A percentile compares a stretch with the other conserved stretches of the same genome.
phyloP scores from a whole-genome alignment of 2,797 vertebrate genomes.

The Fistularia commersonii region DNA sequence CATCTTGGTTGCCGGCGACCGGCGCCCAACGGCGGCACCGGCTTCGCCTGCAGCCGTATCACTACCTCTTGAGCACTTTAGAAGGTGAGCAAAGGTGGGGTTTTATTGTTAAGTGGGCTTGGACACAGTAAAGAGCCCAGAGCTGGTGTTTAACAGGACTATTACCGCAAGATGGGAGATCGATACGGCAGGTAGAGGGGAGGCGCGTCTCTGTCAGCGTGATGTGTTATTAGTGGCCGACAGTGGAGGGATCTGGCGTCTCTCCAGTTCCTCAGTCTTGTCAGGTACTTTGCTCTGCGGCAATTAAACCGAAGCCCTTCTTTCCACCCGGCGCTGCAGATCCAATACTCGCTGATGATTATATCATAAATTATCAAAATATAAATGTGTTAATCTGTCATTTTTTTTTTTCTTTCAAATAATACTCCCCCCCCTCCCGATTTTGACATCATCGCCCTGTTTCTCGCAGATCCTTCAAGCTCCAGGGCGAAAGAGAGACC shows the following conservation, averaged over 20 bases:
- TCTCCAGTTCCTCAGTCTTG: constrained; percentile 61
- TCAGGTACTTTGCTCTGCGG: constrained; percentile 62
- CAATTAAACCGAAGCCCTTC: constrained; percentile 66
- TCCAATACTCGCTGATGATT: constrained; percentile 54
- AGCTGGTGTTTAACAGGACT: constrained; percentile 84
- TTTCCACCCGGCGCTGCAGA: constrained; percentile 31
- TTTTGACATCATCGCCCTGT: neutral
- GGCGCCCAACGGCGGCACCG: neutral
- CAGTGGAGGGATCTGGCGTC: constrained; percentile 68
- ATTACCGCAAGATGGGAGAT: constrained; percentile 84
- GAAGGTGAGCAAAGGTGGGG: constrained; percentile 50
- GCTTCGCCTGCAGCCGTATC: no score
- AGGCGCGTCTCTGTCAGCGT: constrained; percentile 77
- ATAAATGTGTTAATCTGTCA: constrained; percentile 29
- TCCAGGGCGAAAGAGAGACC: no score
- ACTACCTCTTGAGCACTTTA: constrained; percentile 25
- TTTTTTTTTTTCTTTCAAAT: constrained; percentile 30
- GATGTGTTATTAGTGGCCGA: constrained; percentile 81
- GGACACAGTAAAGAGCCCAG: constrained; percentile 83
- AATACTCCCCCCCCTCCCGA: constrained; percentile 21
- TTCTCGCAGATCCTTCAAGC: neutral
- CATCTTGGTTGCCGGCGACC: no score
- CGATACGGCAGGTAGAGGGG: constrained; percentile 80
- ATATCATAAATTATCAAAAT: constrained; percentile 58
- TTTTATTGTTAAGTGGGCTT: constrained; percentile 84